Evolutionary conservation across 2,888 invertebrate genomes (phyloP).

Genomic region (Scaptomyza flava): DNA sequence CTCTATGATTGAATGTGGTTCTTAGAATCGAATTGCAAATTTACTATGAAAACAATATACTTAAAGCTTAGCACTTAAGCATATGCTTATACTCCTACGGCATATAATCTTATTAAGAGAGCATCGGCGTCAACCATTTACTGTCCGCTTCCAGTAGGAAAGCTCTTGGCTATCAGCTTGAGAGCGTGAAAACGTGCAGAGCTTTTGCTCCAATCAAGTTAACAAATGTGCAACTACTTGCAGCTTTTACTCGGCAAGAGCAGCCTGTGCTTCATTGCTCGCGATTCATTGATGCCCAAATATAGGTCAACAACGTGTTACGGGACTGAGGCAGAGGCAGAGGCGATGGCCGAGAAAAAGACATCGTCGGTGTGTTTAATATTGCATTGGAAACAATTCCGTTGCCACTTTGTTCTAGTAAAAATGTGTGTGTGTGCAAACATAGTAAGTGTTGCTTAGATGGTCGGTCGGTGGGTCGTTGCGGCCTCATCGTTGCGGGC

Average conservation of each 20-base stretch:
- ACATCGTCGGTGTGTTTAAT: constrained; percentile 46
- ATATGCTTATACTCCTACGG: constrained; percentile 5
- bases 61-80: not conserved
- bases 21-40: no score
- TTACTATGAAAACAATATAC: no score
- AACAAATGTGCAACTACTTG: constrained; percentile 38
- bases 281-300: constrained; percentile 82
- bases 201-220: constrained; percentile 59
- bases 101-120: constrained; percentile 7
- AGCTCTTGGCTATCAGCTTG: constrained; percentile 23
- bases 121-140: constrained; percentile 9
- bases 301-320: constrained; percentile 83
- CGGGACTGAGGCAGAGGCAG: constrained; percentile 40
- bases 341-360: constrained; percentile 24
- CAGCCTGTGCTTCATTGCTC: constrained; percentile 37
- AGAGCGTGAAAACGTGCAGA: constrained; percentile 12
- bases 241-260: constrained; percentile 67
- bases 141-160: constrained; percentile 60
- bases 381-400: constrained; percentile 49
- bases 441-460: constrained; percentile 54
- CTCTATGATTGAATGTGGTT: not conserved
- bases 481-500: constrained; percentile 4
- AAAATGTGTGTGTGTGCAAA: constrained; percentile 32
- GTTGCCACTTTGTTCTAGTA: constrained; percentile 29
- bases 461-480: not conserved